Conservation (phyloP, 2,888 invertebrate genomes). For the Andrena chrysosceles region DNA sequence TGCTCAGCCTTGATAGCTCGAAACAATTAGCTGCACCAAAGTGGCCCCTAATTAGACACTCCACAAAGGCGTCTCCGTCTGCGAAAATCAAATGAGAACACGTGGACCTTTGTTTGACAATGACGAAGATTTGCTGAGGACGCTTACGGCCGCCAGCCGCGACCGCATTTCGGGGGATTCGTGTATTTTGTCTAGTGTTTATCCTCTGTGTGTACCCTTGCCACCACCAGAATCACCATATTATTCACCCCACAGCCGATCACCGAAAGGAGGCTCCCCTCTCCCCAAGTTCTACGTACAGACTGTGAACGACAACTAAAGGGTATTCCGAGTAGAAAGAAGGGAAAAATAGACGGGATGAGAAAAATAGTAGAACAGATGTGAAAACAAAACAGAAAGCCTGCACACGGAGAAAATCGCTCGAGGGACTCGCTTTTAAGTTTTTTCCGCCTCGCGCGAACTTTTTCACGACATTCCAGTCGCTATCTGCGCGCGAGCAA, state of each 20-base stretch:
- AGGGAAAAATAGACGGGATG: constrained; percentile 14
- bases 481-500: constrained; percentile 46
- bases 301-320: constrained; percentile 58
- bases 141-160: constrained; percentile 66
- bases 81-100: constrained; percentile 1
- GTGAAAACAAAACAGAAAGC: constrained; percentile 44
- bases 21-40: background rate
- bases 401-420: constrained; percentile 62
- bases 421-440: constrained; percentile 72
- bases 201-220: constrained; percentile 92
- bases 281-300: constrained; percentile 66
- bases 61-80: background rate
- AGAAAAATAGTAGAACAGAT: constrained; percentile 17
- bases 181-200: constrained; percentile 96
- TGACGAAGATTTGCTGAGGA: constrained; percentile 70
- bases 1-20: background rate
- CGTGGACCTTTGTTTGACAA: constrained; percentile 68
- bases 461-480: constrained; percentile 49
- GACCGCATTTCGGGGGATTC: constrained; percentile 85
- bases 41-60: constrained; percentile 1
- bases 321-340: constrained; percentile 33
- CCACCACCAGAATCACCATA: constrained; percentile 77
- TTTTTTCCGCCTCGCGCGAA: constrained; percentile 56
- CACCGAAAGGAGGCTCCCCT: constrained; percentile 75
- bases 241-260: constrained; percentile 78